Percentiles rank a stretch among this genome's conserved stretches.
Evolutionary conservation across 2,888 invertebrate species (phyloP).

Genomic region (Epinotia brunnichana): DNA sequence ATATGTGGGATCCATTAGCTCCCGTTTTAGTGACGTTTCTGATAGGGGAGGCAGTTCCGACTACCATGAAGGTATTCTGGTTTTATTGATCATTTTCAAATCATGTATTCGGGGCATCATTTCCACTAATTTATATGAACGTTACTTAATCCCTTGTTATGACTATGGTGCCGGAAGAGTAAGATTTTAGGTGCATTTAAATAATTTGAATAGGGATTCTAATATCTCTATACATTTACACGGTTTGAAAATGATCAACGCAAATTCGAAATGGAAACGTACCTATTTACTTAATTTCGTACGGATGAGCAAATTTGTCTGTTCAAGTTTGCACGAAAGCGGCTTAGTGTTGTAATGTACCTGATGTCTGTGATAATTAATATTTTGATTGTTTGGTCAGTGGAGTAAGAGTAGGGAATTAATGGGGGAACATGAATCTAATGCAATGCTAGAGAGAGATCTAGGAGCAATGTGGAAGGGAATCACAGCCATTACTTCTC

Average conservation of each 20-base stretch:
- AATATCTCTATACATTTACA: too few relatives aligned
- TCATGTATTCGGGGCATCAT: constrained; percentile 3
- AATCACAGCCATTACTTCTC: neutral
- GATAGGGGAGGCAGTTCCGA: constrained; percentile 16
- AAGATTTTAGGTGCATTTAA: constrained; percentile 1
- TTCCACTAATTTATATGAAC: neutral
- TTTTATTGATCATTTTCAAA: constrained; percentile 18
- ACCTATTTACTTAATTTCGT: constrained; percentile 46
- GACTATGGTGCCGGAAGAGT: neutral
- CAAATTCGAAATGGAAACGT: constrained; percentile 33
- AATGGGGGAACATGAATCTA: neutral
- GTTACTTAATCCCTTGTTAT: neutral
- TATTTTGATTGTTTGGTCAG: constrained; percentile 61
- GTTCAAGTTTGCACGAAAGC: constrained; percentile 42
- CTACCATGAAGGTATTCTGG: neutral
- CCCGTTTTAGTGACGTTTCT: neutral
- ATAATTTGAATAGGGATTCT: neutral
- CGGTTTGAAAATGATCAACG: constrained; percentile 13
- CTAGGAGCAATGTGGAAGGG: neutral
- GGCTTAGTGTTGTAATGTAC: constrained; percentile 43
- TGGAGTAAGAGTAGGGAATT: constrained; percentile 10
- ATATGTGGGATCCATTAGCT: too few relatives aligned
- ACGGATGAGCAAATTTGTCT: constrained; percentile 46
- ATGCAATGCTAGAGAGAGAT: neutral
- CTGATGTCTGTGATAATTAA: constrained; percentile 65